Percentiles rank a stretch among this genome's conserved stretches.
Evolutionary conservation across 92 coral and sea anemone genomes (phyloP).

Genomic region (Metridium senile): DNA sequence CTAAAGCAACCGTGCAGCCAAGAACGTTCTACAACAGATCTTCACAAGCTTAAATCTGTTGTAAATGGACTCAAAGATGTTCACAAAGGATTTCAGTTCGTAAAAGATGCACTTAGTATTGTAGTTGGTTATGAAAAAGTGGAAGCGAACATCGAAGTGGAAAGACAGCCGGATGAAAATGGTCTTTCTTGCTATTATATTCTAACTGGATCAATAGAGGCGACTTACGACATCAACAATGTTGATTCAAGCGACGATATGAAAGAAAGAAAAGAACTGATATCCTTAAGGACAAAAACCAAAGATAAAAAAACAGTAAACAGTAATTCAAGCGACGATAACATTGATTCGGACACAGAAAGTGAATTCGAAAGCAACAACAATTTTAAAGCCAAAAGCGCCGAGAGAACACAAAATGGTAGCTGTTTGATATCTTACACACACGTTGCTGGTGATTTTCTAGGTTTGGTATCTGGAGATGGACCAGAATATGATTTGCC

Average conservation of each 20-base stretch:
- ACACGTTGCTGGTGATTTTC: conserved; percentile 93
- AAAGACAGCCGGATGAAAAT: conserved; percentile 59
- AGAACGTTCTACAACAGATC: conserved; percentile 61
- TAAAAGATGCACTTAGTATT: conserved; percentile 80
- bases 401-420: neutral
- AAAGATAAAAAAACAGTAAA: neutral
- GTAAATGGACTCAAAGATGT: conserved; percentile 83
- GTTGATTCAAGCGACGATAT: neutral
- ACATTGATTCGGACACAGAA: neutral
- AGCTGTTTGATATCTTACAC: conserved; percentile 77
- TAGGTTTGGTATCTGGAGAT: conserved; percentile 86
- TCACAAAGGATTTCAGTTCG: conserved; percentile 83
- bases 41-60: conserved; percentile 72
- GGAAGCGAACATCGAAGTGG: conserved; percentile 61
- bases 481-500: conserved; percentile 87
- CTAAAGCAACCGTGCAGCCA: conserved; percentile 50
- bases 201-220: conserved; percentile 88
- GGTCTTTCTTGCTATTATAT: conserved; percentile 88
- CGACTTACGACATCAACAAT: conserved; percentile 71
- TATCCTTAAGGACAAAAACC: neutral
- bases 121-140: conserved; percentile 82
- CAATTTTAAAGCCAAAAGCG: neutral
- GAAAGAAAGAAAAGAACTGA: too few species aligned
- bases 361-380: neutral
- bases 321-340: neutral